These are phyloP conservation scores for Tinea trinotella DNA, from an alignment of 2,888 invertebrate genomes.

Conservation along the genomic window DNA sequence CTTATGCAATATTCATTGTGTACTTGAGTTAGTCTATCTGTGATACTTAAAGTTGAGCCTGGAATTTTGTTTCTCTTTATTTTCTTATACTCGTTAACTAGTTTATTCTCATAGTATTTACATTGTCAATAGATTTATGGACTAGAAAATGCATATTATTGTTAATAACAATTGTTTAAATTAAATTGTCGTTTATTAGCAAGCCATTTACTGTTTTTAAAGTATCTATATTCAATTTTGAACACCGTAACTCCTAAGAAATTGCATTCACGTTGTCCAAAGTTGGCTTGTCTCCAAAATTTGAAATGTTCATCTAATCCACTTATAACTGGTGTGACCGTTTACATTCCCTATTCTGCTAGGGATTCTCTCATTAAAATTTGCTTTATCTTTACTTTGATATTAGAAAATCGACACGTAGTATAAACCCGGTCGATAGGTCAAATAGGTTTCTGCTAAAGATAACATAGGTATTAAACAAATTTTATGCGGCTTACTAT, in stretches of 20 bases:
- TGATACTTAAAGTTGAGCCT: background rate
- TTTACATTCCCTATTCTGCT: conserved; percentile 2
- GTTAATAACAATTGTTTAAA: too few relatives aligned
- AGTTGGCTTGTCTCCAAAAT: conserved; percentile 10
- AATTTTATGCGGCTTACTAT: too few relatives aligned
- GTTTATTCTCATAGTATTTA: too few relatives aligned
- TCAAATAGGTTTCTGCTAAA: too few relatives aligned
- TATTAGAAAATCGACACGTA: background rate
- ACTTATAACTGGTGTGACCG: conserved; percentile 9
- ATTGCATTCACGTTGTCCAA: background rate
- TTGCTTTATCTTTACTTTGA: background rate
- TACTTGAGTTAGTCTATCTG: background rate
- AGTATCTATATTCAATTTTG: background rate
- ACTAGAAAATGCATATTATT: too few relatives aligned
- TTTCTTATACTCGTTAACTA: too few relatives aligned
- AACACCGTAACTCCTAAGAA: background rate
- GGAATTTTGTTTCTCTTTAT: background rate
- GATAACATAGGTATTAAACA: background rate
- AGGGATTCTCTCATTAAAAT: background rate
- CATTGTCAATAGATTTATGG: too few relatives aligned
- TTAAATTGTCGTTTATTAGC: too few relatives aligned
- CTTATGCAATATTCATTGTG: background rate
- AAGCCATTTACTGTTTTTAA: background rate
- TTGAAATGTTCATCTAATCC: conserved; percentile 17
- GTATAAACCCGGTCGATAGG: background rate